Conservation (phyloP, 2,113 vertebrate genomes). For the Triplophysa dalaica region DNA sequence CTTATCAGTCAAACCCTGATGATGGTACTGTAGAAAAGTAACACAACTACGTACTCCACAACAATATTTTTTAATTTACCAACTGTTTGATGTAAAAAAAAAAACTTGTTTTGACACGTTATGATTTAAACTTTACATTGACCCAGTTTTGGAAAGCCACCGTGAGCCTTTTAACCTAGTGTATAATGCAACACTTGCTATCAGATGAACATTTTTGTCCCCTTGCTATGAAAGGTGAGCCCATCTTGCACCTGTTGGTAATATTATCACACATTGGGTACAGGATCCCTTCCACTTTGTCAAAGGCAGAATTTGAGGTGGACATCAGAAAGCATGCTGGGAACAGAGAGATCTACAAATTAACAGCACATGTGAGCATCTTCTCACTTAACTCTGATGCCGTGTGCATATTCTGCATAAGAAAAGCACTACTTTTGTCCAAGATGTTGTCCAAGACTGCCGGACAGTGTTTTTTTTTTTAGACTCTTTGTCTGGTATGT, state of each 20-base stretch:
- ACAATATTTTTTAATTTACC: not conserved
- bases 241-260: conserved; percentile 19
- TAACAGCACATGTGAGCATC: not conserved
- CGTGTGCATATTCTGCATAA: not conserved
- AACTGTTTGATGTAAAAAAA: not conserved
- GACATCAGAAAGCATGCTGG: conserved; percentile 13
- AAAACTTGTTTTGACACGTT: not conserved
- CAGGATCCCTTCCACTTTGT: conserved; percentile 25
- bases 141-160: conserved; percentile 1
- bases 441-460: no score
- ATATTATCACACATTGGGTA: conserved; percentile 38
- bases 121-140: not conserved
- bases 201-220: not conserved
- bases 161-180: not conserved
- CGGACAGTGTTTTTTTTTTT: no score
- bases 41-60: not conserved
- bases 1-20: conserved; percentile 1
- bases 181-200: conserved; percentile 4
- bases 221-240: conserved; percentile 19
- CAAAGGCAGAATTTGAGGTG: conserved; percentile 10
- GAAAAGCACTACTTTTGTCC: not conserved
- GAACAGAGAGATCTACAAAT: not conserved
- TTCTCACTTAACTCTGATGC: not conserved
- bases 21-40: not conserved
- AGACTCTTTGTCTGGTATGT: no score